Conservation (phyloP, 2,888 invertebrate species). For the Horisme vitalbata region DNA sequence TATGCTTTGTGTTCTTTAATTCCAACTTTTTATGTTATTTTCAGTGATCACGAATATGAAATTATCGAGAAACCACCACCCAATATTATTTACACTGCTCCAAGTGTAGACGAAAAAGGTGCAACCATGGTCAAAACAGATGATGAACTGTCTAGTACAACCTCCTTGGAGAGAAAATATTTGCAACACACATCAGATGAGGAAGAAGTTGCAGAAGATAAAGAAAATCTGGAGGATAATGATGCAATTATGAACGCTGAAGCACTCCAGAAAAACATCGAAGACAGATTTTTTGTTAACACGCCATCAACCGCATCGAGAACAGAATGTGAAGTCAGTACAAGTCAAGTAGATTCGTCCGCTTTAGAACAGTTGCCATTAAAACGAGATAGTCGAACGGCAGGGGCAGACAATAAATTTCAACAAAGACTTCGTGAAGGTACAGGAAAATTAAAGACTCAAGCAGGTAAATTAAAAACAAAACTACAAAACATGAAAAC, state of each 20-base stretch:
- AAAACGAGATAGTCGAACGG: slow-evolving; percentile 81
- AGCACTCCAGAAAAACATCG: slow-evolving; percentile 84
- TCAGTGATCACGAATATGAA: slow-evolving; percentile 97
- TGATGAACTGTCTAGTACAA: slow-evolving; percentile 78
- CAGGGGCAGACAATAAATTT: slow-evolving; percentile 80
- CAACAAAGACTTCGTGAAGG: slow-evolving; percentile 87
- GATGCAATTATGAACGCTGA: slow-evolving; percentile 69
- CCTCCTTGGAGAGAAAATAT: slow-evolving; percentile 73
- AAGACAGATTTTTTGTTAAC: slow-evolving; percentile 84
- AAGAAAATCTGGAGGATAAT: slow-evolving; percentile 52
- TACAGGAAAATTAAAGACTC: slow-evolving; percentile 86
- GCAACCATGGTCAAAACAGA: slow-evolving; percentile 64
- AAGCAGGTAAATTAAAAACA: slow-evolving; percentile 88
- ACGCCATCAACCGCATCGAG: slow-evolving; percentile 84
- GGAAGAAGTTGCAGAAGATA: slow-evolving; percentile 64
- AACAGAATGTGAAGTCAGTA: slow-evolving; percentile 85
- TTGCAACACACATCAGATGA: slow-evolving; percentile 78
- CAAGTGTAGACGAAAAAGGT: slow-evolving; percentile 66
- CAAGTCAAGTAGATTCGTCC: slow-evolving; percentile 86
- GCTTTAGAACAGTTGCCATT: slow-evolving; percentile 85
- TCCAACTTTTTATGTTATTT: slow-evolving; percentile 54
- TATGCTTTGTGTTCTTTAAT: slow-evolving; percentile 15
- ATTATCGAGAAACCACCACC: slow-evolving; percentile 89
- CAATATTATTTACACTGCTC: slow-evolving; percentile 65
- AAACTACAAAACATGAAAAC: slow-evolving; percentile 85